Base-by-base conservation (phyloP, 2,888 invertebrate species). In the Digitonthophagus gazella region DNA sequence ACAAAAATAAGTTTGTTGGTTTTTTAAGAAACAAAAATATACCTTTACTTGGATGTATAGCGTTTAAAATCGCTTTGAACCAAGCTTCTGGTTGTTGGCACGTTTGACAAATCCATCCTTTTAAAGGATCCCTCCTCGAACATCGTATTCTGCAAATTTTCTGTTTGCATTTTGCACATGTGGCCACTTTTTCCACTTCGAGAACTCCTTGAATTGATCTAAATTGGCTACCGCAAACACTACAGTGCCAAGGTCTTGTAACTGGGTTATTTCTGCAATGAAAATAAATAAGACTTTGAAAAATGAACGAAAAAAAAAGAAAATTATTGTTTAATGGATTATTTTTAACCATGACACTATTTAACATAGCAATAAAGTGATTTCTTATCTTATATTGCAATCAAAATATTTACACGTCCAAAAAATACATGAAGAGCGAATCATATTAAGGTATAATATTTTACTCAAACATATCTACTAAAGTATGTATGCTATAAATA, bases 81-180 rank as follows among this genome's bases (percentile, higher is more conserved):
- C 82, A 81, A n/a, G 79, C 77, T 57, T 78, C 77, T 20, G 78
- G 76, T 65, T 77, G 72, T 67, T 76, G 74, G 67, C 83, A 83
- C 18, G 74, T 74, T 67, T 75, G 75, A 73, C 83, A 83, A 6
- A 79, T 75, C 82, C 82, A 82, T 58, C 72, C 74, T 28, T 69
- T 71, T 64, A 66, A 65, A 4, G 71, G 68, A 67, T 75, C 72
- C 28, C 74, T 73, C 63, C 67, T 75, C 8, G 81, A 75, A 71
- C 82, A 83, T 71, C 78, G 74, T 64, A 72, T 70, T 67, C 76
- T 78, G 76, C 83, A 83, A 11, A 80, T 76, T 72, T 78, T 78
- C 66, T 72, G 71, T 19, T 74, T 73, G 73, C 83, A 83, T 78
- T 77, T 77, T 66, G 72, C 65, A 72, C 83, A 83, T 56, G 77